Conservation (phyloP, 2,113 vertebrate species). For the Aix galericulata region DNA sequence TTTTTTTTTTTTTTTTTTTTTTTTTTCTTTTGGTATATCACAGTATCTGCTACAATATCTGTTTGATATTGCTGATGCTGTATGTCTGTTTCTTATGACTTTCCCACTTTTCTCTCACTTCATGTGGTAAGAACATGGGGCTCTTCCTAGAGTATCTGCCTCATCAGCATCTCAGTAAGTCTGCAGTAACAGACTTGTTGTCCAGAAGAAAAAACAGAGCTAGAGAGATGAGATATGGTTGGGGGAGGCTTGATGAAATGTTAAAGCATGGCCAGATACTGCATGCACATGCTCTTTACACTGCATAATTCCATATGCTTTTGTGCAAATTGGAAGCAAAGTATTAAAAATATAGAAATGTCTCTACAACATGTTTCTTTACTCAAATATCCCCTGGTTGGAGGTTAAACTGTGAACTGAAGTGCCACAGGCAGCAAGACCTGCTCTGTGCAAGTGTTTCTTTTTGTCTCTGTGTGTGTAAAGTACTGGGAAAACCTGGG, state of each 20-base stretch:
- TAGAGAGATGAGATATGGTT: not conserved
- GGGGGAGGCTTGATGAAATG: not conserved
- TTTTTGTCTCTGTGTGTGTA: not conserved
- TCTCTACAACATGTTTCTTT: not conserved
- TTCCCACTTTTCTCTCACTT: not conserved
- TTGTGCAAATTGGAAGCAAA: not conserved
- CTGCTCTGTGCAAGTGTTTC: not conserved
- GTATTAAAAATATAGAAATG: not conserved
- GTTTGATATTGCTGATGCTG: not conserved
- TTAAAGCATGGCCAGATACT: not conserved
- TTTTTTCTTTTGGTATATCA: not conserved
- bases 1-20: not conserved
- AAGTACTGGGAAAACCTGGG: not conserved
- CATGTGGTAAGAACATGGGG: not conserved
- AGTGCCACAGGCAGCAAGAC: not conserved
- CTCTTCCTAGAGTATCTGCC: not conserved
- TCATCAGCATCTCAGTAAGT: not conserved
- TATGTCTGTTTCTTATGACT: not conserved
- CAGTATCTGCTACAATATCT: not conserved
- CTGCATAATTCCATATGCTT: not conserved
- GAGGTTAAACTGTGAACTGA: not conserved
- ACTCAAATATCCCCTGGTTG: not conserved
- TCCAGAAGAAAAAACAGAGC: not conserved
- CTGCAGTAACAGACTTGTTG: not conserved
- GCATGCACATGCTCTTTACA: accelerated